Percentiles rank a stretch among this genome's conserved stretches.
phyloP scores from a whole-genome alignment of 2,888 invertebrate genomes.

The Oligia strigilis region DNA sequence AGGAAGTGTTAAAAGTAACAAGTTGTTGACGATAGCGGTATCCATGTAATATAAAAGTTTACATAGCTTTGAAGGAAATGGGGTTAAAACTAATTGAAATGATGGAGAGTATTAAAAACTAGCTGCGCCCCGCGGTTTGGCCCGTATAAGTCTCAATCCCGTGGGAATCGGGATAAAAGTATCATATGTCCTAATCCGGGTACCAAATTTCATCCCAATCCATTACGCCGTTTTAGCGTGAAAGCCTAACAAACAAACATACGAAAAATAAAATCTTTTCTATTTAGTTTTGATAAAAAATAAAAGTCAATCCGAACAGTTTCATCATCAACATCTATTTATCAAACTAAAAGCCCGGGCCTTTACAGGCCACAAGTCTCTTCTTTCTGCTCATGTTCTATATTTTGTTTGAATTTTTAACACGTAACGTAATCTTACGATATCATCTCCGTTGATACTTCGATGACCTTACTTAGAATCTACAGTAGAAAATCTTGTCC shows the following conservation, averaged over 20 bases:
- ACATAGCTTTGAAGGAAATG: not conserved
- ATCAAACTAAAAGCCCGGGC: not conserved
- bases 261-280: not conserved
- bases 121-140: not conserved
- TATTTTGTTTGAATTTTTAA: not conserved
- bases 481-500: not conserved
- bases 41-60: constrained; percentile 3
- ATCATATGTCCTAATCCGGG: no score
- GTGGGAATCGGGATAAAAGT: no score
- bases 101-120: not conserved
- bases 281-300: not conserved
- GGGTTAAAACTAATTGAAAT: not conserved
- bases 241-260: no score
- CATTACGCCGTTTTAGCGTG: no score
- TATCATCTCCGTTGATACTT: not conserved
- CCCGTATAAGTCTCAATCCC: no score
- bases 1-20: constrained; percentile 64
- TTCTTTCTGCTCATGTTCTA: not conserved
- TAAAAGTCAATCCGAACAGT: not conserved
- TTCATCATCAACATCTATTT: not conserved
- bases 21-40: constrained; percentile 56
- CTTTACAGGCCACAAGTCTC: not conserved
- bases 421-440: not conserved
- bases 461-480: constrained; percentile 3
- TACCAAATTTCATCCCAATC: no score